Evolutionary conservation across 2,888 invertebrate species (phyloP), one percentile per base, ranked within the genome.

Genomic region (Brachyopa scutellaris): DNA sequence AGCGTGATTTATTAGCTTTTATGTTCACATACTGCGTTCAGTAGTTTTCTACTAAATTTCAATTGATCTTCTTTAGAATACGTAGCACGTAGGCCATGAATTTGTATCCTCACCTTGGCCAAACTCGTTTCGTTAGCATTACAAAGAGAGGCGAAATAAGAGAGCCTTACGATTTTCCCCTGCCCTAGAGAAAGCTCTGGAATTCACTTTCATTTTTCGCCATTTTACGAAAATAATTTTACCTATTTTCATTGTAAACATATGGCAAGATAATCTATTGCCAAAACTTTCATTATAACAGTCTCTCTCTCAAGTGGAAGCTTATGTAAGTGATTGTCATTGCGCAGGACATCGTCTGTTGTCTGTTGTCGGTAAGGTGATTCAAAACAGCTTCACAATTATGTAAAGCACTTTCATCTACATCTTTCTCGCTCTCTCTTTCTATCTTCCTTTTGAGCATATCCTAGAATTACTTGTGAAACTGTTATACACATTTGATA

Each of bases 171-270:
- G 15, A 23, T 13, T 72, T n/a, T 61, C 78, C 45, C 72, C 66
- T 57, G 2, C 11, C 49, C 23, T 23, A 4, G 33, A 57, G 45
- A 70, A 72, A 77, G 66, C 82, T 55, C 59, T 8, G 11, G 40
- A 66, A 82, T 66, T 82, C 82, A 82, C 82, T 82, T 82, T 82
- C 82, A 66, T 77, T 82, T 59, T 72, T 77, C 69, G 64, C 47
- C 42, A 64, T 74, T 69, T 74, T 51, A 21, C 23, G 17, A 51
- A 55, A 49, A 62, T 59, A 45, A 36, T 36, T 59, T 66, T 47
- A 11, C 36, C 47, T 8, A 61, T 51, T 40, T 47, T 31, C 11
- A n/a, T 2, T 6, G 0, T 19, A 38, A 80, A 59, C 80, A 82
- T 77, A 77, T 82, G 82, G 51, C 7, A 53, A 15, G 31, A 51